These are phyloP conservation scores for Oreocharis arfaki DNA, from an alignment of 2,113 vertebrate species.

Conservation along the genomic window DNA sequence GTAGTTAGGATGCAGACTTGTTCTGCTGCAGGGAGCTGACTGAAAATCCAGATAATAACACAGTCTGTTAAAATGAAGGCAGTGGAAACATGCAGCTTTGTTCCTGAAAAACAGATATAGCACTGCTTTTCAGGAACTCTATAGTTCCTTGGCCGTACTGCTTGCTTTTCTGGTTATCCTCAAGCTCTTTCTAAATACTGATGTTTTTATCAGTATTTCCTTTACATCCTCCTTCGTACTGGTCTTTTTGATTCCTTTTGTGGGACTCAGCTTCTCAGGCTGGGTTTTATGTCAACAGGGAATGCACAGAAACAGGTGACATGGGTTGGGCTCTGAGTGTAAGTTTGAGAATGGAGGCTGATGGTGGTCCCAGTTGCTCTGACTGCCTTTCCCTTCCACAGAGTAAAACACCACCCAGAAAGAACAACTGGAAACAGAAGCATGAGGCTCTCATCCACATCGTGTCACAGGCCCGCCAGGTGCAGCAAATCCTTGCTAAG, in stretches of 20 bases:
- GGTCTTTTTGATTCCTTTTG: neutral
- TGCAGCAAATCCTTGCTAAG: conserved; percentile 57
- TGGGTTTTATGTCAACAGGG: neutral
- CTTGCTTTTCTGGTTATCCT: neutral
- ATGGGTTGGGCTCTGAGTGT: neutral
- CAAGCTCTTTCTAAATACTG: neutral
- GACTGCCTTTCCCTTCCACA: conserved; percentile 5
- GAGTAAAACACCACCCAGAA: conserved; percentile 47
- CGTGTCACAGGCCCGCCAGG: conserved; percentile 50
- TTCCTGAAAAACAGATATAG: neutral
- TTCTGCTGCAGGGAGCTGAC: neutral
- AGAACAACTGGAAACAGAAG: conserved; percentile 72
- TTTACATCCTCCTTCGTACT: neutral
- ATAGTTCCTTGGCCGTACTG: neutral
- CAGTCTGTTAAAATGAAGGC: neutral
- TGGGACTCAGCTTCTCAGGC: neutral
- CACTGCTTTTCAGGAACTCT: too few relatives aligned
- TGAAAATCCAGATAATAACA: neutral
- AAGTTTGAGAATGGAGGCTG: neutral
- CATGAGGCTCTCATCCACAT: conserved; percentile 68
- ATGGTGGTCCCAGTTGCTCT: neutral
- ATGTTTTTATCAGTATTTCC: neutral
- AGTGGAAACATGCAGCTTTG: neutral
- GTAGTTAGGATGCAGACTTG: neutral
- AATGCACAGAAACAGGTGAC: neutral